phyloP scores from a whole-genome alignment of 2,113 vertebrate genomes.

The Patagioenas fasciata region DNA sequence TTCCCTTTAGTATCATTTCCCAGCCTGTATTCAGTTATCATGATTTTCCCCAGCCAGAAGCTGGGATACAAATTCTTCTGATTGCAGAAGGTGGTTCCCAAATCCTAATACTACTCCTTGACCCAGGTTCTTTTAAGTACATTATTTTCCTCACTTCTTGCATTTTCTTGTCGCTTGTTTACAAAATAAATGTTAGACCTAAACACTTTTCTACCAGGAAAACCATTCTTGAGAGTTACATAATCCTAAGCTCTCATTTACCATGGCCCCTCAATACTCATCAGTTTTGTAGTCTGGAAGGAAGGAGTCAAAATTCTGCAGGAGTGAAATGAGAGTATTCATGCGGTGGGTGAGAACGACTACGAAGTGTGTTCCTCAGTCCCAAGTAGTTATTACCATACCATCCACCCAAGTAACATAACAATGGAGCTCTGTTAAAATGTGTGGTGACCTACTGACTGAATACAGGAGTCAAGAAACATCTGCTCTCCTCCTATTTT shows the following conservation, averaged over 20 bases:
- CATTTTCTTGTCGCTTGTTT: background rate
- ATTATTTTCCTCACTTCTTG: background rate
- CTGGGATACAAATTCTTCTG: background rate
- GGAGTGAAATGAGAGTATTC: conserved; percentile 36
- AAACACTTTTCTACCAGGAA: background rate
- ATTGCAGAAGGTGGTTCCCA: background rate
- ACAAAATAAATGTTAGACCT: background rate
- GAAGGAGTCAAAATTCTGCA: conserved; percentile 26
- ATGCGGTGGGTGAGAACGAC: conserved; percentile 7
- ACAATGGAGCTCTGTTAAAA: conserved; percentile 64
- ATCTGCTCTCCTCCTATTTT: conserved; percentile 55
- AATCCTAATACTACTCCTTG: background rate
- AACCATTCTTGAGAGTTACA: background rate
- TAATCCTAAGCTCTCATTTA: background rate
- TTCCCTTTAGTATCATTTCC: background rate
- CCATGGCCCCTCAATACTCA: background rate
- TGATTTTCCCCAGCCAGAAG: background rate
- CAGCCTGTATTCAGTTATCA: background rate
- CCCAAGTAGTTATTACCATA: conserved; percentile 6
- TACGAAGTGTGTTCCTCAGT: background rate
- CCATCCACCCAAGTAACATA: conserved; percentile 4
- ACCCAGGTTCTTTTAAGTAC: background rate
- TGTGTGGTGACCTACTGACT: conserved; percentile 32
- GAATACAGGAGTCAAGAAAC: conserved; percentile 58
- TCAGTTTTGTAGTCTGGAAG: background rate